Conservation (phyloP, 1,140 invertebrate species). For the Drosophila lacteicornis region DNA sequence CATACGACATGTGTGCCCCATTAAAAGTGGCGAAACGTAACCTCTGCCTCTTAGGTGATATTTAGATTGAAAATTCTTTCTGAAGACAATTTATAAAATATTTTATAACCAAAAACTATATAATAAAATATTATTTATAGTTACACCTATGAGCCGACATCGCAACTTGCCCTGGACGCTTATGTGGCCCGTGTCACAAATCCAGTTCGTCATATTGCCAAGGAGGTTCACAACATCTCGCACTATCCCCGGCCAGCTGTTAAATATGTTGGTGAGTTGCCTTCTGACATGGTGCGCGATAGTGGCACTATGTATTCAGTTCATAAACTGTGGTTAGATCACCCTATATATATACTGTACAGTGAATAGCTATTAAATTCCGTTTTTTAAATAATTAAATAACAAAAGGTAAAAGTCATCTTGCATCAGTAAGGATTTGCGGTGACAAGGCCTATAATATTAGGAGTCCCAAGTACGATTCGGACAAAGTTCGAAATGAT, state of each 20-base stretch:
- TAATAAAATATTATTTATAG: constrained; percentile 12
- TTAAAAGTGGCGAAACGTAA: background rate
- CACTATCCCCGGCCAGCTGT: constrained; percentile 74
- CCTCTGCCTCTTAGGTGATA: background rate
- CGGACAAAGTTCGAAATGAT: constrained; percentile 87
- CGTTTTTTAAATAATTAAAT: constrained; percentile 82
- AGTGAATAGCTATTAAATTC: constrained; percentile 81
- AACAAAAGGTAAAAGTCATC: constrained; percentile 88
- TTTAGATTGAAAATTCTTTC: background rate
- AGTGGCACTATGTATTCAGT: constrained; percentile 14
- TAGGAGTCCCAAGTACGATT: constrained; percentile 87
- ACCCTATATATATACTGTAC: constrained; percentile 26
- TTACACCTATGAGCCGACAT: constrained; percentile 71
- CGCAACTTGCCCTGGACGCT: constrained; percentile 75
- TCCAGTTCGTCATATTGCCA: constrained; percentile 79
- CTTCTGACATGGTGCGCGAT: background rate
- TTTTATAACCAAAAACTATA: background rate
- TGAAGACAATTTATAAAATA: background rate
- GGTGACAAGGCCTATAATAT: constrained; percentile 90
- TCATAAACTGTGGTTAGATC: constrained; percentile 43
- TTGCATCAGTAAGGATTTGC: constrained; percentile 91
- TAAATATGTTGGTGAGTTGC: constrained; percentile 82
- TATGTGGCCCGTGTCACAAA: constrained; percentile 81
- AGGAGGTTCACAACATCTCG: constrained; percentile 79
- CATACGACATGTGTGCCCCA: constrained; percentile 24